phyloP scores from a whole-genome alignment of 2,888 invertebrate genomes.

The Julus scanicus region DNA sequence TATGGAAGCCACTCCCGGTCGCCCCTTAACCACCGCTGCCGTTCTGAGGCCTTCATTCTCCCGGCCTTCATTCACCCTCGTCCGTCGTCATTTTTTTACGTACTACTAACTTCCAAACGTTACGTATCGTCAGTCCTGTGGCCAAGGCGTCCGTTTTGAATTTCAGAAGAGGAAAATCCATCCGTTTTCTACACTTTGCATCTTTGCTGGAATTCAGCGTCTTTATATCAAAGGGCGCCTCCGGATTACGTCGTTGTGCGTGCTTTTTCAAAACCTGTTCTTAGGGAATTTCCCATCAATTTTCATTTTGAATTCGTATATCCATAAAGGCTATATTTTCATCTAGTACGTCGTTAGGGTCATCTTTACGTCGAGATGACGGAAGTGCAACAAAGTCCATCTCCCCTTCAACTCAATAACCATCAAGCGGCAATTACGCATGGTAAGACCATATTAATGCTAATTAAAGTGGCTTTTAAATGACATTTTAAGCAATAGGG shows the following conservation, averaged over 20 bases:
- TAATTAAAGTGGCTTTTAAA: too few relatives aligned
- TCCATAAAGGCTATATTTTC: not conserved
- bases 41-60: not conserved
- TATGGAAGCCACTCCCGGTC: not conserved
- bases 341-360: not conserved
- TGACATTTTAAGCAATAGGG: too few relatives aligned
- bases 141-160: not conserved
- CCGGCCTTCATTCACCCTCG: not conserved
- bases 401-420: not conserved
- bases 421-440: not conserved
- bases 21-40: not conserved
- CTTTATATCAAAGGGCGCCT: not conserved
- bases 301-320: not conserved
- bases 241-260: not conserved
- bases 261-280: not conserved
- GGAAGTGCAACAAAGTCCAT: not conserved
- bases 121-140: not conserved
- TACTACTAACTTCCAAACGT: not conserved
- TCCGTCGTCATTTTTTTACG: not conserved
- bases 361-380: constrained; percentile 10
- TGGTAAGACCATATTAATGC: not conserved
- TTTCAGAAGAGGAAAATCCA: not conserved
- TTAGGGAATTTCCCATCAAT: not conserved
- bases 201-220: not conserved
- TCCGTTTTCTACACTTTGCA: too few relatives aligned